Percentiles rank a stretch among this genome's conserved stretches.
phyloP scores from a whole-genome alignment of 2,797 vertebrate genomes.

The Melanotaenia pygmaea region DNA sequence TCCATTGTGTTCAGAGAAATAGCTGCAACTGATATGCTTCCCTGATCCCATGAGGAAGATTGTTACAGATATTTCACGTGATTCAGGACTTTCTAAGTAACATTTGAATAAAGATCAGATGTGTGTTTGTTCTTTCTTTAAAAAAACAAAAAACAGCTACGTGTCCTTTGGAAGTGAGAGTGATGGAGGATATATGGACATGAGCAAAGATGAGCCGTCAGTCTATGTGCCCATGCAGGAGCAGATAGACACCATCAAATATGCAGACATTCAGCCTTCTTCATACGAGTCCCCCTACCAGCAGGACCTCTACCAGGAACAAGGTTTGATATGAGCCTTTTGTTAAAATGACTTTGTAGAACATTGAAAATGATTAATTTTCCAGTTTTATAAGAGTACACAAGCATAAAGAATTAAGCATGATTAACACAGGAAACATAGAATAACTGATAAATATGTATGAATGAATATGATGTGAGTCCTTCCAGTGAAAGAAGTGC shows the following conservation, averaged over 20 bases:
- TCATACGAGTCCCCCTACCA: conserved; percentile 92
- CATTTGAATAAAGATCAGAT: conserved; percentile 23
- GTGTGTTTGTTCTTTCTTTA: background rate
- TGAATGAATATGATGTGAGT: background rate
- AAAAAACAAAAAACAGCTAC: conserved; percentile 79
- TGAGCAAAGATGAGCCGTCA: conserved; percentile 93
- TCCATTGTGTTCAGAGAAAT: background rate
- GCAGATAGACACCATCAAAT: conserved; percentile 91
- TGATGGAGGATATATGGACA: conserved; percentile 98
- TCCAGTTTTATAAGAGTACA: conserved; percentile 11
- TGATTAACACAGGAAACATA: conserved; percentile 20
- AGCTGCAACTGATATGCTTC: background rate
- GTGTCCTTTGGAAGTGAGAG: conserved; percentile 90
- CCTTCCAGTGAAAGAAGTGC: conserved; percentile 5
- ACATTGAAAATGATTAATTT: background rate
- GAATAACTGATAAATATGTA: background rate
- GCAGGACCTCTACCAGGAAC: conserved; percentile 89
- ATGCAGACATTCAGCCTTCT: conserved; percentile 93
- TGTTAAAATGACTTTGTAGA: background rate
- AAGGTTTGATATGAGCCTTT: conserved; percentile 71
- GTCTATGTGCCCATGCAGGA: conserved; percentile 96
- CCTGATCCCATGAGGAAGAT: conserved; percentile 2
- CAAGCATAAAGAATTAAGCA: conserved; percentile 6
- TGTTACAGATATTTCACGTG: conserved; percentile 18
- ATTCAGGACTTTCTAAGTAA: conserved; percentile 4